Percentiles rank a stretch among this genome's conserved stretches.
These are phyloP conservation scores for Peromyscus attwateri DNA, from an alignment of 2,797 vertebrate species.

Conservation along the genomic window DNA sequence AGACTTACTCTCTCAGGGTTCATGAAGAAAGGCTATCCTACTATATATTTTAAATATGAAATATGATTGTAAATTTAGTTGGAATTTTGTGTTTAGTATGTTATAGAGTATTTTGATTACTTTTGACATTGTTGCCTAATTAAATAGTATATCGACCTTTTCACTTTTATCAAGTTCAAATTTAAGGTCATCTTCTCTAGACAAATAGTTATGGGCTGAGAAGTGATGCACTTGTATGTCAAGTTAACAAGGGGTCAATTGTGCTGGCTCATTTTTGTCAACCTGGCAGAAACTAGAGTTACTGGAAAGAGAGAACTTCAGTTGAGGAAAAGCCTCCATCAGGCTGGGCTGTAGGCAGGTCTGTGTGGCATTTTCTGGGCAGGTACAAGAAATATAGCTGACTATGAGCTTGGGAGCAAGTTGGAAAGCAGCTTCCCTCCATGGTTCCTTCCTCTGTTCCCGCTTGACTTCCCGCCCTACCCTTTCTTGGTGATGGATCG, in stretches of 20 bases:
- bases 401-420: not conserved
- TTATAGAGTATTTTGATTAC: not conserved
- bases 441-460: not conserved
- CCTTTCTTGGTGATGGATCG: not conserved
- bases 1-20: not conserved
- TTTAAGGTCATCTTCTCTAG: not conserved
- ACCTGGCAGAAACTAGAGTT: not conserved
- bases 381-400: not conserved
- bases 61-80: not conserved
- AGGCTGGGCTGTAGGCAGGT: not conserved
- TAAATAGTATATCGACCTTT: not conserved
- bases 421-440: no score
- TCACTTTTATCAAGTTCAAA: not conserved
- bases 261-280: not conserved
- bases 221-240: not conserved
- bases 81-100: not conserved
- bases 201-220: not conserved
- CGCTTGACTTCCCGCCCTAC: not conserved
- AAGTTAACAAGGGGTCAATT: not conserved
- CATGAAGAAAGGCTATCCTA: not conserved
- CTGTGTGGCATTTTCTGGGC: no score
- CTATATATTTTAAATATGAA: not conserved
- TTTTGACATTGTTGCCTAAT: constrained; percentile 5
- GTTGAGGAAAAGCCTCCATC: not conserved
- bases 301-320: not conserved